Evolutionary conservation across 2,113 vertebrate genomes (phyloP).

Genomic region (Hyperopisus bebe): DNA sequence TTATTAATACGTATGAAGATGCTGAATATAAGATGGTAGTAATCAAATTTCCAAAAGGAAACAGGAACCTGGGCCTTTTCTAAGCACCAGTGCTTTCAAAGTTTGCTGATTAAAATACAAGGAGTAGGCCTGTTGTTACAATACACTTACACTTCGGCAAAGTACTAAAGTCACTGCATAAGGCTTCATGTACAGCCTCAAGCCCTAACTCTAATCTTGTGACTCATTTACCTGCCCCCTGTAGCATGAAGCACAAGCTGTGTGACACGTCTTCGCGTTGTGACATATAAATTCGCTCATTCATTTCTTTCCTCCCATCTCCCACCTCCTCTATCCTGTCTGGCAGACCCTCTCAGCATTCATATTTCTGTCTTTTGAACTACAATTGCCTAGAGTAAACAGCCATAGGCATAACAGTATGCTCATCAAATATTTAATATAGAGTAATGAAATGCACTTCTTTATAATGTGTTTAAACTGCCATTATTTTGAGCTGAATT

Average conservation of each 20-base stretch:
- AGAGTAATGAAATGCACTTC: neutral
- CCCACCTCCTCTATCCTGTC: neutral
- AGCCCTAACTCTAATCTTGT: neutral
- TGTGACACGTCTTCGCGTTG: neutral
- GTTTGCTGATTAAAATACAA: neutral
- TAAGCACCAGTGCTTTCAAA: neutral
- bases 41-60: neutral
- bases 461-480: neutral
- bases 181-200: neutral
- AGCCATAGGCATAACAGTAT: neutral
- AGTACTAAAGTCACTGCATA: neutral
- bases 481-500: slow-evolving; percentile 1
- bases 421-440: slow-evolving; percentile 7
- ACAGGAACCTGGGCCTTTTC: neutral
- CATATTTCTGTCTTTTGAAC: neutral
- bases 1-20: neutral
- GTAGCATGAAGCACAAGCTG: neutral
- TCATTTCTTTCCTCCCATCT: neutral
- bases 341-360: neutral
- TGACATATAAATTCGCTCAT: neutral
- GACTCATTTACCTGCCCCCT: neutral
- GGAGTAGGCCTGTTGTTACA: neutral
- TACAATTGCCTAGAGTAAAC: neutral
- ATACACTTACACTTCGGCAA: neutral
- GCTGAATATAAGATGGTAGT: neutral